These are phyloP conservation scores for Hippopotamyrus pictus DNA, from an alignment of 2,797 vertebrate species.

Conservation along the genomic window DNA sequence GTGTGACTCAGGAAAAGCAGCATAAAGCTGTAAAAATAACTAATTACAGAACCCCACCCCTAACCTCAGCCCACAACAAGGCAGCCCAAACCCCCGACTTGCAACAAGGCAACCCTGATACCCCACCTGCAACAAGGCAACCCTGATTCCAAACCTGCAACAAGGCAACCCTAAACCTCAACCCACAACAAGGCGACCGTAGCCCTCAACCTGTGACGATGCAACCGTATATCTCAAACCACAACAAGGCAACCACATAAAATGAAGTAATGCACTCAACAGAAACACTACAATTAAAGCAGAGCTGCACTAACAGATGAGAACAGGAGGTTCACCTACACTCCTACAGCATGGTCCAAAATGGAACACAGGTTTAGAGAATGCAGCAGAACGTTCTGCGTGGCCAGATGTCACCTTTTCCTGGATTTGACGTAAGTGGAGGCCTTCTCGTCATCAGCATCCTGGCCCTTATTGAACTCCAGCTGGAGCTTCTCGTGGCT, in stretches of 20 bases:
- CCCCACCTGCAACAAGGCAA: background rate
- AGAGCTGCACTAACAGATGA: background rate
- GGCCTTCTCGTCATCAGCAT: slow-evolving; percentile 75
- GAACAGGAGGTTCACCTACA: background rate
- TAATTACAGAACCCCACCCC: background rate
- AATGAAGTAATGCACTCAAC: background rate
- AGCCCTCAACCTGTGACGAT: background rate
- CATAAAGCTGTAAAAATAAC: background rate
- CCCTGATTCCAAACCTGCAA: background rate
- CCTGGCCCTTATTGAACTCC: slow-evolving; percentile 72
- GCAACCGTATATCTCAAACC: background rate
- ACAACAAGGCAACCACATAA: background rate
- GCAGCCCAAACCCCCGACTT: background rate
- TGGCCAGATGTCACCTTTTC: slow-evolving; percentile 67
- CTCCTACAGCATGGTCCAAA: background rate
- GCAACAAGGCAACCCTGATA: background rate
- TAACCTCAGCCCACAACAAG: background rate
- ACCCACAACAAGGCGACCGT: background rate
- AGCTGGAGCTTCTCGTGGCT: slow-evolving; percentile 69
- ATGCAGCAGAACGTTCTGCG: background rate
- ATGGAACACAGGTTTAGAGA: background rate
- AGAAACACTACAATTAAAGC: background rate
- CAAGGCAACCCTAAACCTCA: background rate
- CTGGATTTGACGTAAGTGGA: slow-evolving; percentile 83
- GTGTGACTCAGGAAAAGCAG: background rate